Evolutionary conservation across 1,140 invertebrate genomes (phyloP), one percentile per base, ranked within the genome.

Genomic region (Reticulitermes speratus): DNA sequence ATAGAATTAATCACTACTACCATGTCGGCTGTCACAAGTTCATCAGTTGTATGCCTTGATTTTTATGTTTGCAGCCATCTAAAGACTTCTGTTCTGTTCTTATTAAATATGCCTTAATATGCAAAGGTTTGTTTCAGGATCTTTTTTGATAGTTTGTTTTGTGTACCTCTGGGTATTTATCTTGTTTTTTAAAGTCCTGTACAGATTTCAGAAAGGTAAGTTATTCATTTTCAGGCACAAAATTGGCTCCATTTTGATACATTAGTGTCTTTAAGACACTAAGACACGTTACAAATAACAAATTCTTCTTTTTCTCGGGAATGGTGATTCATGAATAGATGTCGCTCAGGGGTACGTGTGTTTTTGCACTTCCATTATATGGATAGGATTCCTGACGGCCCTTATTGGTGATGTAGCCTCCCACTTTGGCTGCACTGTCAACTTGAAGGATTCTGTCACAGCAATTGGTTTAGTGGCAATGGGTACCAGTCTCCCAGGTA

Each of bases 401-500:
- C 89, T 99, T 85, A 99, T 99, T 90, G 98, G 98, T 69, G 98
- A 99, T 91, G 93, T 99, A 16, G 98, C 98, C 11, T 97, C 97
- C 6, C 96, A 98, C 91, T 99, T 99, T 90, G 99, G 99, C 87
- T 99, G 98, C 90, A 99, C 97, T n/a, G 94, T 99, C 44, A 98
- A 98, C 75, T 95, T 99, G 87, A 97, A 97, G 91, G 98, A 99
- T 91, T 95, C 97, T 9, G 97, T 99, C 52, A 99, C 98, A 82
- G 98, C 98, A 86, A 97, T 99, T 88, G 95, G 97, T 19, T 98
- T 99, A 90, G 98, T 99, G 3, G 98, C 98, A 55, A 93, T 99
- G 25, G 98, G 98, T 87, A 99, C 98, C 86, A 98, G 97, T 92
- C 96, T 99, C 92, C 98, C 98, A 92, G 98, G 98, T 99, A 92